Evolutionary conservation across 2,888 invertebrate genomes (phyloP), one percentile per base, ranked within the genome.

Genomic region (Zaprionus bogoriensis): DNA sequence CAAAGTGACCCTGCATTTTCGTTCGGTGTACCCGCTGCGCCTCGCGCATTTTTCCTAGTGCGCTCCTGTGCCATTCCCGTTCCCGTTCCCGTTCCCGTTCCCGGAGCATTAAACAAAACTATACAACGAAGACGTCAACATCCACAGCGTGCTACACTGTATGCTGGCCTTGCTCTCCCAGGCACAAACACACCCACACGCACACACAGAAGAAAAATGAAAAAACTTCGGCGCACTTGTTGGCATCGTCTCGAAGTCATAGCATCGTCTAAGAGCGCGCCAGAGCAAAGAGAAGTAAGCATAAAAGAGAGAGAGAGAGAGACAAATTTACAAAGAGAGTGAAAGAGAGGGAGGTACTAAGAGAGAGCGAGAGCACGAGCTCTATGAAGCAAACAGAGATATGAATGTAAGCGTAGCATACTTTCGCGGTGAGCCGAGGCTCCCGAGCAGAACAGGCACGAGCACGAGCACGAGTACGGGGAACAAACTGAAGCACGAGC

Each of bases 51-150:
- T 51, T 30, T 51, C 39, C 58, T 71, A 62, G 70, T 46, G 42
- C 39, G 23, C 54, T 36, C 39, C 25, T 30, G 12, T 48, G 61
- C 59, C 39, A 50, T 65, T 60, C n/a, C n/a, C n/a, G n/a, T n/a
- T n/a, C n/a, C n/a, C n/a, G n/a, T n/a, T n/a, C n/a, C n/a, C n/a
- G n/a, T n/a, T n/a, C n/a, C n/a, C n/a, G 23, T 59, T 36, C 39
- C 25, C 38, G 12, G 52, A 63, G 64, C 39, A 50, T 65, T 60
- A 68, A 74, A 55, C 61, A 63, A 72, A 86, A 83, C 80, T 80
- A 41, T 22, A 80, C 77, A 64, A 80, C 81, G 67, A 80, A 80
- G 81, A 80, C 84, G 60, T 83, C 74, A 73, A 72, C 82, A 67
- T 60, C 48, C 45, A 41, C 42, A 45, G 23, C 42, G 42, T 50